Evolutionary conservation across 2,113 vertebrate species (phyloP), one percentile per base, ranked within the genome.

Genomic region (Sclerurus mexicanus): DNA sequence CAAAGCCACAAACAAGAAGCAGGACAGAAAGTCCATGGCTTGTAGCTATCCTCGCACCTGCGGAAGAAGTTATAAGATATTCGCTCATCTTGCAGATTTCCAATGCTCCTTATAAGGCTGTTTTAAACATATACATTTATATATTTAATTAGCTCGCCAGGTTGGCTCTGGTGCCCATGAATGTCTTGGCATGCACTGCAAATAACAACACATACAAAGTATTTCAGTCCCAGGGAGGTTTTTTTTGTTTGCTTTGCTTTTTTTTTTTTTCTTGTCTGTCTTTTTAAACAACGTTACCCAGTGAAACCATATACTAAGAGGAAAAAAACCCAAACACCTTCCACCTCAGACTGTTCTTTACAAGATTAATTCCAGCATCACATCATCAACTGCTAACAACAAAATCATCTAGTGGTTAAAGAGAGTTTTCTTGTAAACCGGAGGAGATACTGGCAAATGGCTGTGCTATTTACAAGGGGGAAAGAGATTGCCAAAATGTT

Each of bases 31-130:
- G 99, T 98, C 99, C 99, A 98, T 97, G 98, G 98, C 98, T 98
- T 98, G 98, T 98, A 98, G 98, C 98, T 99, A 99, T 99, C 98
- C 98, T 99, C 97, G 98, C 98, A 98, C 99, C 99, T 99, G 98
- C 97, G 98, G 98, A 98, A 98, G 98, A 98, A 98, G 98, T 97
- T 97, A 97, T 98, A 98, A 99, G 98, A 98, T 97, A 98, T 98
- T 98, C 98, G 97, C 98, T 98, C 98, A 98, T 98, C 98, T 98
- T 97, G 98, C 97, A 98, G 97, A 97, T 98, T 98, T 98, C 98
- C 98, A 98, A 98, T 92, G 97, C 97, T 98, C 96, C 98, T 98
- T 97, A 98, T 96, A 98, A 97, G 97, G 95, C 96, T 97, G 98
- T 98, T 98, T 97, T 98, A 98, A 98, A 98, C 97, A 98, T 83